Evolutionary conservation across 2,113 vertebrate genomes (phyloP), one percentile per base, ranked within the genome.

Genomic region (Anhinga rufa): DNA sequence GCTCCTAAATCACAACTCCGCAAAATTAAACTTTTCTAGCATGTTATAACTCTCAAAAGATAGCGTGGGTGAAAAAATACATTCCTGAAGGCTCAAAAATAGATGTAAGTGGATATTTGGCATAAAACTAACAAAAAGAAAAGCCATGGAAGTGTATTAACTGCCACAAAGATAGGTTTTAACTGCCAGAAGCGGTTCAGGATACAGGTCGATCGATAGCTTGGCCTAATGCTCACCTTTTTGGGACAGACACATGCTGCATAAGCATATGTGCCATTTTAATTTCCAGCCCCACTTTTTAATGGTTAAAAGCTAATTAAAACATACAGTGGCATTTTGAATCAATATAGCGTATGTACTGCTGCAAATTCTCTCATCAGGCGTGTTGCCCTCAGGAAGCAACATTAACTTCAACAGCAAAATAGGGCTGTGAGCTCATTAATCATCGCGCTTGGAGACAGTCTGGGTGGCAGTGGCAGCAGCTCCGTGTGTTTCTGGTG

Each of bases 371-470:
- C 94, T 95, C 93, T 96, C 97, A 91, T 97, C 97, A 97, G 91
- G 97, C 87, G 1, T 86, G 82, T 96, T 95, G 93, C 94, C 96
- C 94, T 97, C 93, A 97, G 96, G 95, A 97, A 97, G 96, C 93
- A 95, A 75, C 93, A 95, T 97, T 97, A 96, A 97, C 94, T 97
- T 95, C 95, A 94, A 95, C 96, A 97, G 94, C 93, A 95, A 97
- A 97, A 90, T 82, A 85, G 75, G 93, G 89, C 95, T 97, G 94
- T 78, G 91, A 93, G 96, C 93, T 97, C 95, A 95, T 97, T 97
- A 97, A 97, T 97, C 95, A 97, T 95, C 95, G 81, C 1, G 2
- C 92, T 95, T 60, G 77, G 92, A 96, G 91, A 80, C 83, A 82
- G 94, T 44, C 89, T 91, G 92, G 93, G 84, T 90, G 93, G 83